Evolutionary conservation across 2,888 invertebrate species (phyloP).

Genomic region (Hydriomena furcata): DNA sequence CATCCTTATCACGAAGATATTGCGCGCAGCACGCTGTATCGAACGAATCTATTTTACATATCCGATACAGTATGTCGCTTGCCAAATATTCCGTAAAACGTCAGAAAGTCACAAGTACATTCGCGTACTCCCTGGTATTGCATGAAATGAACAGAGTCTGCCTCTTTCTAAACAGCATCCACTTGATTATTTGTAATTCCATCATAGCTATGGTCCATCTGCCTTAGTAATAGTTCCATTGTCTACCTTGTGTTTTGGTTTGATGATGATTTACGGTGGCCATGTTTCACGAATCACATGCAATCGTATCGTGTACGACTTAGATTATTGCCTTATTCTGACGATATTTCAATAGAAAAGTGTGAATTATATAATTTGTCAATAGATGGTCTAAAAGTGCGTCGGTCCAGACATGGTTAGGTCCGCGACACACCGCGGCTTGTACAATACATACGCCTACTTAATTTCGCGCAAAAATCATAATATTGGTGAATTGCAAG

Average conservation of each 20-base stretch:
- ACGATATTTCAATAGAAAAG: constrained; percentile 61
- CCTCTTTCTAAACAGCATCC: constrained; percentile 68
- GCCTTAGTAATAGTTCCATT: constrained; percentile 65
- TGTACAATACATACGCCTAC: constrained; percentile 57
- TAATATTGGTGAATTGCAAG: constrained; percentile 79
- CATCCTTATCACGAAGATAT: constrained; percentile 51
- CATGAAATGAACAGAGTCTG: constrained; percentile 79
- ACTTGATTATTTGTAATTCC: constrained; percentile 71
- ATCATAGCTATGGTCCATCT: constrained; percentile 54
- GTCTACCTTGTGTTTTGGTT: constrained; percentile 75
- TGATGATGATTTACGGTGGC: constrained; percentile 72
- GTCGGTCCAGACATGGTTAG: constrained; percentile 57
- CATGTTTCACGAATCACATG: constrained; percentile 82
- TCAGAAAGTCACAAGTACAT: constrained; percentile 83
- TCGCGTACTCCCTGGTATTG: constrained; percentile 77
- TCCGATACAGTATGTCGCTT: constrained; percentile 76
- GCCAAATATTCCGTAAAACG: constrained; percentile 84
- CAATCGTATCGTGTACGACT: constrained; percentile 66
- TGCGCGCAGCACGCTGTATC: constrained; percentile 63
- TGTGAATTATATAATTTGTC: constrained; percentile 72
- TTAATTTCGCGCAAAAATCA: constrained; percentile 78
- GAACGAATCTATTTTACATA: constrained; percentile 66
- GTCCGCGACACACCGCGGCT: constrained; percentile 53
- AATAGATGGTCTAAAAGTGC: constrained; percentile 48
- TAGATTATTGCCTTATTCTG: constrained; percentile 61